Evolutionary conservation across 2,113 vertebrate species (phyloP).

Genomic region (Astur gentilis): DNA sequence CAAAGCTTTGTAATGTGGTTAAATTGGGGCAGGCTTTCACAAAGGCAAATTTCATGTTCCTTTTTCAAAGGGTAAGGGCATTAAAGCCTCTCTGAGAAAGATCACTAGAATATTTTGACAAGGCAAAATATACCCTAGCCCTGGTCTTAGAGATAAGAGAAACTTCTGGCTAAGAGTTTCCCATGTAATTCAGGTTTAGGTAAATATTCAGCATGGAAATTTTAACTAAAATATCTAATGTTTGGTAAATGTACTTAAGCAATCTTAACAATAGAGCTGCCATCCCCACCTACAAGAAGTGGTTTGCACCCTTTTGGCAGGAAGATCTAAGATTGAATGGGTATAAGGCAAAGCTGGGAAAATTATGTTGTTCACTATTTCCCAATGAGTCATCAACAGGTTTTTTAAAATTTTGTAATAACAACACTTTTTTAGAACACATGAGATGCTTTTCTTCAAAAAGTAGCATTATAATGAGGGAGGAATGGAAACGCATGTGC

Average conservation of each 20-base stretch:
- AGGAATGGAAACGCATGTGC: background rate
- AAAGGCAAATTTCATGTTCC: background rate
- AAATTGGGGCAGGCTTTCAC: background rate
- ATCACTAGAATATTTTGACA: background rate
- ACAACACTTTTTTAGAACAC: background rate
- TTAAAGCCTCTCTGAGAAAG: background rate
- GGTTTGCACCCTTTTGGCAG: background rate
- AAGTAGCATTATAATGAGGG: background rate
- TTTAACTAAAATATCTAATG: background rate
- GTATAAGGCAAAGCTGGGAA: background rate
- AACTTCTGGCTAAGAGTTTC: background rate
- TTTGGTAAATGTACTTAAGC: background rate
- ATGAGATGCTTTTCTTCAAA: background rate
- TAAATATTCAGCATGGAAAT: background rate
- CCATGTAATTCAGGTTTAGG: background rate
- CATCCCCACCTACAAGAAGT: background rate
- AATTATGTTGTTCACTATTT: background rate
- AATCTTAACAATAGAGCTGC: background rate
- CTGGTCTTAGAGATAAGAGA: background rate
- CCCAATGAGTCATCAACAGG: background rate
- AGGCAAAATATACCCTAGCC: background rate
- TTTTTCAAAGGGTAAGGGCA: background rate
- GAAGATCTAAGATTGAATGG: background rate
- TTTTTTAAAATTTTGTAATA: slow-evolving; percentile 33
- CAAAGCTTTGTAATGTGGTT: background rate